phyloP scores from a whole-genome alignment of 2,888 invertebrate genomes.

The Frankliniella fusca region DNA sequence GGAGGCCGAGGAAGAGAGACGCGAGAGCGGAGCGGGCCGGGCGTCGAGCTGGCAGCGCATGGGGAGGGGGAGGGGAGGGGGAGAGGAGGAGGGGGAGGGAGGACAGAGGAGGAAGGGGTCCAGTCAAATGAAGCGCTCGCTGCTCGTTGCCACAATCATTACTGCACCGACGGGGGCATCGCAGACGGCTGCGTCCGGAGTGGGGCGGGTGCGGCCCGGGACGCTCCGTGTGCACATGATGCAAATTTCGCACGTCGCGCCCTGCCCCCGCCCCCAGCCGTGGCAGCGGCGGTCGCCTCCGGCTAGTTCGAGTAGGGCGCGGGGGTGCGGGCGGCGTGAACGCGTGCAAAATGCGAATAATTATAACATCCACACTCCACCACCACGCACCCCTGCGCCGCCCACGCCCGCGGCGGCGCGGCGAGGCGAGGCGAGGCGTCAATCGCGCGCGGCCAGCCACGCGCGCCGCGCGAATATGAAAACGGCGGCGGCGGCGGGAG shows the following conservation, averaged over 20 bases:
- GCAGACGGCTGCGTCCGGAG: background rate
- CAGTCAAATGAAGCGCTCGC: conserved; percentile 6
- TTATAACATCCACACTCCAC: background rate
- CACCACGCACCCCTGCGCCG: background rate
- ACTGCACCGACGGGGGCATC: background rate
- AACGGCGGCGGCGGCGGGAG: background rate
- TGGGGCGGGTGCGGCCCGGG: no score
- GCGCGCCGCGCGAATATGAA: no score
- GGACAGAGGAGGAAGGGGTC: background rate
- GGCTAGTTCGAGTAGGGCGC: background rate
- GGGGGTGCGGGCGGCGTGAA: background rate
- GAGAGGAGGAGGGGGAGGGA: background rate
- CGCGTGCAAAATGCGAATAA: conserved; percentile 6
- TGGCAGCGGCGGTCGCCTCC: background rate
- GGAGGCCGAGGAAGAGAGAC: no score
- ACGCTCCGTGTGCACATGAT: no score
- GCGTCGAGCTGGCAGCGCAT: background rate
- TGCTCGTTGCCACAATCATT: conserved; percentile 10
- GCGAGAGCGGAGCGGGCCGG: background rate
- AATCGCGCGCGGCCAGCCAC: no score
- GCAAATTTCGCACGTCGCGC: no score
- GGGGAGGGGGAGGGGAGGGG: background rate
- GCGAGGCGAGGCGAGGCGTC: background rate
- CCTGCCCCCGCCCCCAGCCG: background rate
- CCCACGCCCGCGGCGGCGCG: background rate